These are phyloP conservation scores for Antitype chi DNA, from an alignment of 2,888 invertebrate species.

Conservation along the genomic window DNA sequence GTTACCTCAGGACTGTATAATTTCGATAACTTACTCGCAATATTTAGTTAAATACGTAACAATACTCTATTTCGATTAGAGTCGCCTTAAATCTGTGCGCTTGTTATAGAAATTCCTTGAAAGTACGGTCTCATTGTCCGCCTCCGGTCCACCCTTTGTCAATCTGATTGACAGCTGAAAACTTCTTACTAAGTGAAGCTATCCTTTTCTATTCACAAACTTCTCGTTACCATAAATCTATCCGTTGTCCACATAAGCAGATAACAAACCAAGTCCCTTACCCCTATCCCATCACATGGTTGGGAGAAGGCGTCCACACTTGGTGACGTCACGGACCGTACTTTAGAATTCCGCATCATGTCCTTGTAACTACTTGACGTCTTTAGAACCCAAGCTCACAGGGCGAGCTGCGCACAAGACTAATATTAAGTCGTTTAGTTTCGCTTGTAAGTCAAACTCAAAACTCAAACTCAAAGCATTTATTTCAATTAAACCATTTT, in stretches of 20 bases:
- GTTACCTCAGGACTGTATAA: not conserved
- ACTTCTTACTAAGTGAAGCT: slow-evolving; percentile 12
- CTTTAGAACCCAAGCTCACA: not conserved
- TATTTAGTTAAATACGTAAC: not conserved
- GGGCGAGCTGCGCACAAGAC: not conserved
- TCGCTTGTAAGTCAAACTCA: too few species aligned
- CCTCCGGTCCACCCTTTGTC: slow-evolving; percentile 21
- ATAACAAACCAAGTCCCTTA: not conserved
- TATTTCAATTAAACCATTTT: too few species aligned
- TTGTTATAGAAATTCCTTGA: slow-evolving; percentile 3
- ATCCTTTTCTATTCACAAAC: slow-evolving; percentile 11
- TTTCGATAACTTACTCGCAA: not conserved
- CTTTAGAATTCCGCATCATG: slow-evolving; percentile 28
- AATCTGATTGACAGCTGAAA: slow-evolving; percentile 13
- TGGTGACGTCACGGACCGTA: slow-evolving; percentile 33
- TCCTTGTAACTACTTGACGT: slow-evolving; percentile 2
- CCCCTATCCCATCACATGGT: not conserved
- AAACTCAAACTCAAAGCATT: too few species aligned
- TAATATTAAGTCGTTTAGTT: not conserved
- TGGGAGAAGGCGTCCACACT: not conserved
- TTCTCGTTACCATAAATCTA: not conserved
- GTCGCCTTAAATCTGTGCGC: not conserved
- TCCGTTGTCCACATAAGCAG: not conserved
- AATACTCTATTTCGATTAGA: not conserved
- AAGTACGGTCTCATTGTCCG: not conserved